Base-by-base conservation (phyloP, 2,113 vertebrate genomes). In the Capricornis sumatraensis region DNA sequence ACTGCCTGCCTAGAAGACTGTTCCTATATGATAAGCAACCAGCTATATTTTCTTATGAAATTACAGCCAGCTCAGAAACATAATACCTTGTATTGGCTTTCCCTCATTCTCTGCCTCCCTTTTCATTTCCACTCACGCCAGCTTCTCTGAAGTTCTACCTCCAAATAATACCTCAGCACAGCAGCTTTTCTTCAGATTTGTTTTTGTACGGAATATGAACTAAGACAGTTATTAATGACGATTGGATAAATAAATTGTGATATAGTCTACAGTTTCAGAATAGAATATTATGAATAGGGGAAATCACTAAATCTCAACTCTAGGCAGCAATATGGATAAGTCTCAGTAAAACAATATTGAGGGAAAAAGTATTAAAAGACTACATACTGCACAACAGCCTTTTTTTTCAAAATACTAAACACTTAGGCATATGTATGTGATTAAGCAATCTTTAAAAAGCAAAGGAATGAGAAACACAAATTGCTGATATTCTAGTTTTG, bases 371-470 rank as follows among this genome's bases (percentile, higher is more conserved):
- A 86, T 84, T 52, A 81, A 71, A 90, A 95, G 55, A 92, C 67
- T 89, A 90, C 10, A 91, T 40, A 86, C 1, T 90, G 14, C 19
- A 52, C 12, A 86, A 79, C 0, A 97, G 17, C 16, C 27, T 91
- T 83, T 33, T 45, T n/a, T 71, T 84, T 94, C 33, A 57, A 62
- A 83, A 76, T 28, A 93, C 36, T 84, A 87, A 87, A 96, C 33
- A 92, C 81, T 91, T 79, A 91, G 64, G 25, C 15, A 84, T 60
- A 93, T 13, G 3, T 47, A 55, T 79, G 12, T 45, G 30, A 87
- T 95, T 87, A 74, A 89, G 74, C 7, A 91, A 50, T 43, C 87
- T 95, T 71, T 96, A 88, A 94, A 36, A 92, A 93, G 50, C 45
- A 95, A 89, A 82, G 5, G 33, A 93, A 67, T 85, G 36, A 90